A percentile compares a stretch with the other conserved stretches of the same genome.
These are phyloP conservation scores for Gandaritis pyraliata DNA, from an alignment of 2,888 invertebrate species.

Conservation along the genomic window DNA sequence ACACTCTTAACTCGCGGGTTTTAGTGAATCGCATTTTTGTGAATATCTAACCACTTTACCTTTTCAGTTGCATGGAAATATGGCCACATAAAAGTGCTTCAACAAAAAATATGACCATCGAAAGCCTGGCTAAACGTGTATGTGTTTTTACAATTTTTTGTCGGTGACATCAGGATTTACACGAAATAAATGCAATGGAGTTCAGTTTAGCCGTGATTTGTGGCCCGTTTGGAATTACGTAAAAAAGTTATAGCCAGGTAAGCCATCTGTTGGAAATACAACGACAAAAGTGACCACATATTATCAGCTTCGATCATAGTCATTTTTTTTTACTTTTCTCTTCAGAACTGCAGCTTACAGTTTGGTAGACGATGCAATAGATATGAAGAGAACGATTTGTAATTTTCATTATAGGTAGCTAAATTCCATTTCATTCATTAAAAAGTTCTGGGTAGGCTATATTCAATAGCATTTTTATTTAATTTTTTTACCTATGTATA, in stretches of 20 bases:
- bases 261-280: conserved; percentile 3
- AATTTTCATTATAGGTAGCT: no score
- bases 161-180: conserved; percentile 30
- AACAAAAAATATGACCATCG: conserved; percentile 37
- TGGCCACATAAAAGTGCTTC: conserved; percentile 42
- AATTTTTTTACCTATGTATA: no score
- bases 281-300: conserved; percentile 19
- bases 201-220: conserved; percentile 23
- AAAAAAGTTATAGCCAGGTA: conserved; percentile 7
- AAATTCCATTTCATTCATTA: no score
- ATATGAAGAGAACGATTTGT: no score
- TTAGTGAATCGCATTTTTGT: conserved; percentile 40
- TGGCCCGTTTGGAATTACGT: conserved; percentile 15
- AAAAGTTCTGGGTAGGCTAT: no score
- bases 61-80: conserved; percentile 42
- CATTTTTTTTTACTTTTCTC: background rate
- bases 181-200: conserved; percentile 29
- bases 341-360: no score
- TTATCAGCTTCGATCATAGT: background rate
- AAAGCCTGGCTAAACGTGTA: conserved; percentile 35
- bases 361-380: no score
- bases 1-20: conserved; percentile 33
- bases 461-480: no score
- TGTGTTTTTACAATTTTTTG: conserved; percentile 32
- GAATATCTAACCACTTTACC: conserved; percentile 37